Base-by-base conservation (phyloP, 2,797 vertebrate genomes). In the Xyrichtys novacula region DNA sequence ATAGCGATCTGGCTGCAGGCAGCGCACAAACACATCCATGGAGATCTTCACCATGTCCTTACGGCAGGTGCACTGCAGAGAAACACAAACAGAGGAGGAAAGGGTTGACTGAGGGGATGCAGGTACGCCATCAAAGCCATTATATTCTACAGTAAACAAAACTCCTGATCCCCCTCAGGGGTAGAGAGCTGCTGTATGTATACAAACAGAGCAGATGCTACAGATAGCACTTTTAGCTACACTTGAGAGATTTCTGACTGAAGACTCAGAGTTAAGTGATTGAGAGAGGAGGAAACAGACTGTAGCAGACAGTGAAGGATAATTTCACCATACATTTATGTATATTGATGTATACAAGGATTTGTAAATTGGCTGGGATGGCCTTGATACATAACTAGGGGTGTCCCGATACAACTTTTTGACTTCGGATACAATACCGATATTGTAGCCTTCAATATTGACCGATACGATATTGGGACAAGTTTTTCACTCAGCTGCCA, bases 1-100 rank as follows among this genome's bases (percentile, higher is more conserved):
- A 0, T 99, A 99, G 42, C 98, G 96, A 3, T 96, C 95, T 0
- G 98, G 98, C 77, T 99, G 98, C 79, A 99, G 94, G 85, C 96
- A 91, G 67, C 97, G 93, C 52, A 99, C 98, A 69, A 99, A 99
- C 60, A 98, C 97, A 0, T 99, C 98, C 98, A 99, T 99, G 65
- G 97, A 98, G 89, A 99, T 99, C 95, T 99, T 99, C 85, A 99
- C 98, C 95, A 97, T 99, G 92, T 99, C 98, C 79, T 97, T 98
- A 31, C 96, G 96, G 80, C 98, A 99, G 0, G 97, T 93, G 69
- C 94, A 95, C 94, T 95, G 48, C 11, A 34, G 6, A 65, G 47
- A 19, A 3, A 55, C 19, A 49, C 15, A 52, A 6, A 20, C 8
- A 65, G 23, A 25, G 12, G 39, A 32, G 29, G 29, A 48, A 11